Base-by-base conservation (phyloP, 2,888 invertebrate species). In the Lomographa bimaculata region DNA sequence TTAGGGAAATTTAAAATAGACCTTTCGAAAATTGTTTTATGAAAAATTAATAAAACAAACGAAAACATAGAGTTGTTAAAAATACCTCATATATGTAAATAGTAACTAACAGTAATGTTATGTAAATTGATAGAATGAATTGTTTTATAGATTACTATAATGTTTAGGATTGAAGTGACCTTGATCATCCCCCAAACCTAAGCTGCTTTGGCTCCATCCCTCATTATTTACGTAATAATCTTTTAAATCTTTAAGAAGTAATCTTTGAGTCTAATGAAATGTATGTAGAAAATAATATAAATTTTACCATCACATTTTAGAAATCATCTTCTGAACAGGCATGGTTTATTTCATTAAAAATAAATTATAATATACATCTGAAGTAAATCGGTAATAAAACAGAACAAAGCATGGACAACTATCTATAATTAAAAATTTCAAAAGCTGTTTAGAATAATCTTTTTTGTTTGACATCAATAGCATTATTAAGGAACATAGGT, bases 151-250 rank as follows among this genome's bases (percentile, higher is more conserved):
- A 71, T 64, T 44, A 75, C 69, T 74, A 71, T 80, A 81, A 82
- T 72, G 57, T 79, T 78, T 85, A 85, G 83, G 77, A 82, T 79
- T 77, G 79, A 87, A 87, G 86, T 87, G 86, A 80, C 86, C 86
- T 86, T 87, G 82, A 77, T 81, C 82, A 84, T 82, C 71, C 75
- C 74, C 74, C 75, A 40, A 71, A 78, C 76, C 78, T 78, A 80
- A 77, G 76, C 82, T 69, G 86, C 86, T 85, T 83, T 73, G 71
- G 79, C 79, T 74, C 65, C 75, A 75, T 75, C 61, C 60, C 68
- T 72, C 55, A 58, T 61, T 71, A 71, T 67, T 63, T 54, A 64
- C 60, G 7, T 27, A 9, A 20, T 59, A 64, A 64, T 64, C 62
- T 67, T 64, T 61, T 54, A 66, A 61, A 58, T 51, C 45, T 30